Base-by-base conservation (phyloP, 2,888 invertebrate genomes). In the Polyploca ridens region DNA sequence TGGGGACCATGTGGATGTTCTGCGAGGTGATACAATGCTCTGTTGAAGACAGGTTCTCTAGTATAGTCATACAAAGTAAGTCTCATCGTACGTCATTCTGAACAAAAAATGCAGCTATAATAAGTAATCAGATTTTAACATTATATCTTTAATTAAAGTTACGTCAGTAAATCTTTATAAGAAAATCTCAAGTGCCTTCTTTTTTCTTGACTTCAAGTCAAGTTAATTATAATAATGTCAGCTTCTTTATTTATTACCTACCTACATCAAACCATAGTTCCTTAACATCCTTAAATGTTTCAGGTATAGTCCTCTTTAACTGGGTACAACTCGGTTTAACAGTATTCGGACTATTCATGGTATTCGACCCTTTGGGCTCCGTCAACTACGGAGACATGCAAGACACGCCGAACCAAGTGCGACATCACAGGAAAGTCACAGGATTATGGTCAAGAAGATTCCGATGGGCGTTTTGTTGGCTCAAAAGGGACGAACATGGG, bases 1-100 rank as follows among this genome's bases (percentile, higher is more conserved):
- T 98, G 89, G 97, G 98, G 8, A 97, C 97, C 5, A 95, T 97
- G 88, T 97, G 97, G 97, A 96, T 97, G 75, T 96, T 97, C 82
- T 96, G 96, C 78, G 95, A 96, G 72, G 88, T 95, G 35, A 95
- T 97, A 63, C 91, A 95, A 46, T 97, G 97, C 86, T 94, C 95
- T 27, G 95, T 95, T 67, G 95, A 95, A 62, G 96, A 96, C 80
- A 94, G 95, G 73, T 96, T 96, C 87, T 96, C 96, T 65, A 95
- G 95, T 75, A 95, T 96, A 69, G 96, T 96, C 33, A 96, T 97
- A 76, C 96, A 97, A 94, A 96, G 96, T 96, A 87, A 93, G 92
- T 88, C 58, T 59, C 14, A 57, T 62, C 14, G 27, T 35, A 35
- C 19, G 14, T 64, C 62, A 64, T 54, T 64, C 33, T 57, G 57